These are phyloP conservation scores for Gasterosteus nipponicus DNA, from an alignment of 2,113 vertebrate species.

Conservation along the genomic window DNA sequence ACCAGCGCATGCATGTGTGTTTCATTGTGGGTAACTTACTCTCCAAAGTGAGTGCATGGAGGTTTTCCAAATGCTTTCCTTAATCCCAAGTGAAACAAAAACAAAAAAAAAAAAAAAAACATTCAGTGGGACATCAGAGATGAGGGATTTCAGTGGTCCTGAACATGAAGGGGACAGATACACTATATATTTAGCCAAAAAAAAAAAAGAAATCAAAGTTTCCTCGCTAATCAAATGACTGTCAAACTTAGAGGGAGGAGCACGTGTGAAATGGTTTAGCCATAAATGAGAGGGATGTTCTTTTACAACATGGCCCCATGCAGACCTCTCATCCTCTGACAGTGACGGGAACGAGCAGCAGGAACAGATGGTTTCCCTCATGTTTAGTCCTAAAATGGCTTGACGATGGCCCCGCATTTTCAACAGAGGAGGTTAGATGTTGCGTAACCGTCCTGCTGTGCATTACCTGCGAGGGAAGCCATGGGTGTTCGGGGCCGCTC, in stretches of 20 bases:
- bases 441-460: constrained; percentile 18
- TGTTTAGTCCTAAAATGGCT: constrained; percentile 21
- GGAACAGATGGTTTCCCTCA: constrained; percentile 19
- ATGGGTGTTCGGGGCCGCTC: neutral
- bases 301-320: constrained; percentile 30
- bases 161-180: constrained; percentile 25
- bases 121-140: constrained; percentile 20
- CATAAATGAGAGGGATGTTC: constrained; percentile 23
- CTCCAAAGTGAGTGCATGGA: constrained; percentile 34
- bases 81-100: constrained; percentile 26
- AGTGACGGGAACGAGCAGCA: too few relatives aligned
- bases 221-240: constrained; percentile 9
- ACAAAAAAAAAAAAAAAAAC: constrained; percentile 23
- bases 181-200: constrained; percentile 22
- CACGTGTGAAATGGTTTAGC: constrained; percentile 43
- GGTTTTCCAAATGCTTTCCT: constrained; percentile 46
- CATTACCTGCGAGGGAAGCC: constrained; percentile 6
- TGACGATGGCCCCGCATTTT: constrained; percentile 19
- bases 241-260: constrained; percentile 18
- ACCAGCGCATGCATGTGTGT: constrained; percentile 20
- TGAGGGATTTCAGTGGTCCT: constrained; percentile 43
- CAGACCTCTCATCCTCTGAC: constrained; percentile 3
- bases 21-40: constrained; percentile 37
- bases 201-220: neutral
- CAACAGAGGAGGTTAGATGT: constrained; percentile 13